Evolutionary conservation across 2,113 vertebrate genomes (phyloP), one percentile per base, ranked within the genome.

Genomic region (Tilapia sparmanii): DNA sequence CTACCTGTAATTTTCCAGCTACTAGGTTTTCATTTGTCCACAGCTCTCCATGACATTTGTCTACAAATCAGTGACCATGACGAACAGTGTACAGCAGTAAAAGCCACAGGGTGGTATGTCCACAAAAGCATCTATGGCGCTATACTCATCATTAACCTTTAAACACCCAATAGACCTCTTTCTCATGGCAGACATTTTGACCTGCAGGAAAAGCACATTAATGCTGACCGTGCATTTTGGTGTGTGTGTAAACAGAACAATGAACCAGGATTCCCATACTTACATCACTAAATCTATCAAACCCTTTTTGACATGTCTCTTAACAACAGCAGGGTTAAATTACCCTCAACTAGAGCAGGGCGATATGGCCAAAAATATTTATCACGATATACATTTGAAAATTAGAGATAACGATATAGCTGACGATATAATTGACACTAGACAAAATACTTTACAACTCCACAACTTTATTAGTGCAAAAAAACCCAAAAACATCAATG

Each of bases 101-200:
- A 82, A 81, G 66, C 90, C 81, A 86, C 92, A 90, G 81, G 81
- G 89, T 88, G 80, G 81, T 40, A 40, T 45, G 80, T 86, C 83
- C 55, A 33, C 71, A 55, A 80, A 86, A 82, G 61, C 83, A 85
- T 83, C 53, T 50, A 73, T 83, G 61, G 22, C 80, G 54, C 81
- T 26, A 6, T 53, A 53, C 80, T 94, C 59, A 79, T 85, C 85
- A 86, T 93, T 91, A 93, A 93, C 88, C 91, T 93, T 93, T 92
- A 87, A 84, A 90, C 87, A 91, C 54, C 82, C 86, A 68, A 47
- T 4, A 68, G 84, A 86, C 82, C 89, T 83, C 92, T 93, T 92
- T 54, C 83, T 87, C 19, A 33, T 40, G 68, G 29, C 45, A 54
- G 54, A 86, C 53, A 89, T 85, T 86, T 78, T 89, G 84, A 83